Base-by-base conservation (phyloP, 2,797 vertebrate genomes). In the Phrynocephalus forsythii region DNA sequence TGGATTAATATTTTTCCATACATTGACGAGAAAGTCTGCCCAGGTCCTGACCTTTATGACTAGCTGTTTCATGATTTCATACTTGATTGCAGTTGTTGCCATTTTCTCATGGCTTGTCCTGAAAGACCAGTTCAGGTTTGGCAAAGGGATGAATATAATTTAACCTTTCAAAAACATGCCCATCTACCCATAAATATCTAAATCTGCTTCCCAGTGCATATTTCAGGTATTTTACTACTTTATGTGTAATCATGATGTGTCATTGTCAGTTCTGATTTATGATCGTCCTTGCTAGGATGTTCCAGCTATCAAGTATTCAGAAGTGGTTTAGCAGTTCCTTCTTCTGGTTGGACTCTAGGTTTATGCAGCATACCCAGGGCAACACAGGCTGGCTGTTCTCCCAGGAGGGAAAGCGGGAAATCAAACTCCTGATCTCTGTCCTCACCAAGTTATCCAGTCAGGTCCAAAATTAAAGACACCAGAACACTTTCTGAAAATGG, bases 101-200 rank as follows among this genome's bases (percentile, higher is more conserved):
- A 33, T 26, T 6, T 87, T 76, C 63, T 87, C 60, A n/a, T 79
- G 50, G 5, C 66, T 71, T 83, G 16, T n/a, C 30, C 71, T 33
- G 10, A 30, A 79, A 84, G 69, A 28, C 30, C 48, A 83, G 38
- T 48, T 84, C 82, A 66, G 28, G 38, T 48, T 86, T 72, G 78
- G 11, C 71, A 50, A 63, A 18, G 44, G 44, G n/a, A 79, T 24
- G 16, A 6, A 0, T 66, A n/a, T 72, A 9, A 56, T 26, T 82
- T 52, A 30, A 63, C 24, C 16, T 56, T 67, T 38, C 13, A 38
- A 20, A 48, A 56, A 22, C 52, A 44, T 66, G 2, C 22, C 10
- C 5, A 28, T 11, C 15, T 81, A 68, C 30, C 18, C 52, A 68
- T 2, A 52, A 22, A n/a, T 18, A 75, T n/a, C 38, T 67, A 38